phyloP scores from a whole-genome alignment of 2,888 invertebrate species.

The Salpingus planirostris region DNA sequence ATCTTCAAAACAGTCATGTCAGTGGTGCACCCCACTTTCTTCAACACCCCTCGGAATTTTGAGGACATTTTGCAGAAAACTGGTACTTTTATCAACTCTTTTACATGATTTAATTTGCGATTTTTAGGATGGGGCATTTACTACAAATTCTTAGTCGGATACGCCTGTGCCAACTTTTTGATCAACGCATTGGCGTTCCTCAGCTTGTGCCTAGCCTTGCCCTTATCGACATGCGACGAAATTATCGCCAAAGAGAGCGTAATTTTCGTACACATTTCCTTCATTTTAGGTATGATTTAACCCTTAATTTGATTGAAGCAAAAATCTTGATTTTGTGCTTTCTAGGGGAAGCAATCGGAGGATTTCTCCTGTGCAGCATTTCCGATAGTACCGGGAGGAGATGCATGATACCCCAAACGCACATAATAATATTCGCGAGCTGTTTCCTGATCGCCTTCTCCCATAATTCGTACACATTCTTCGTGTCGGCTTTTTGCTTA shows the following conservation, averaged over 20 bases:
- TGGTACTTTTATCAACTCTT: constrained; percentile 3
- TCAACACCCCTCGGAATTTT: constrained; percentile 3
- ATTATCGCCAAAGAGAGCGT: constrained; percentile 1
- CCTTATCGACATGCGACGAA: constrained; percentile 6
- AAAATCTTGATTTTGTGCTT: too few species aligned
- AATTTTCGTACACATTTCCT: constrained; percentile 2
- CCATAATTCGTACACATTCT: constrained; percentile 33
- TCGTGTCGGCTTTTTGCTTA: constrained; percentile 36
- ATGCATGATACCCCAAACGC: constrained; percentile 31
- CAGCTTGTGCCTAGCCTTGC: constrained; percentile 5
- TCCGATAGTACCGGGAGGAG: constrained; percentile 40
- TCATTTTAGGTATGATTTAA: constrained; percentile 4
- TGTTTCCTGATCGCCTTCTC: constrained; percentile 37
- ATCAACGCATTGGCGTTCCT: constrained; percentile 5
- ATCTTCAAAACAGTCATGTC: too few species aligned
- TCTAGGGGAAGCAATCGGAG: constrained; percentile 8
- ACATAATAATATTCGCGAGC: constrained; percentile 36
- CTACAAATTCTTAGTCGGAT: constrained; percentile 10
- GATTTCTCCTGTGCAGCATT: constrained; percentile 30
- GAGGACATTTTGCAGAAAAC: constrained; percentile 9
- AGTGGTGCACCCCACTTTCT: too few species aligned
- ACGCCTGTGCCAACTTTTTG: constrained; percentile 3
- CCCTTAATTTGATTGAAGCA: background rate
- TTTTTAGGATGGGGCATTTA: constrained; percentile 10
- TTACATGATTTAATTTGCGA: background rate